Base-by-base conservation (phyloP, 2,888 invertebrate species). In the Hipparchia sbordonii region DNA sequence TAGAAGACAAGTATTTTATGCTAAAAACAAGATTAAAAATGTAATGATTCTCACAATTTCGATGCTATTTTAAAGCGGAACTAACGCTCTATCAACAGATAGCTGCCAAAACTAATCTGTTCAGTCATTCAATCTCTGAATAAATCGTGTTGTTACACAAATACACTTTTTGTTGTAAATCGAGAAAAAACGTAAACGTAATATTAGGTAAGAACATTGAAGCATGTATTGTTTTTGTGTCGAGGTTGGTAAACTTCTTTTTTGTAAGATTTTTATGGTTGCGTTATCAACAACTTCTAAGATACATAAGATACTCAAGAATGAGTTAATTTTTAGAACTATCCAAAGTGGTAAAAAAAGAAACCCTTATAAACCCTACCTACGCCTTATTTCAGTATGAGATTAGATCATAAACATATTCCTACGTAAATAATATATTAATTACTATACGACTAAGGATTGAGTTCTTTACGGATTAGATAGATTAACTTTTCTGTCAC, bases 71-170 rank as follows among this genome's bases (percentile, higher is more conserved):
- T 60, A 68, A 48, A 68, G 68, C 67, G 57, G 12, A 68, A 60
- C 68, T 33, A 68, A 68, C 60, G 12, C 33, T 59, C 59, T 51
- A 60, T 60, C 59, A 68, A 68, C 59, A 59, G 60, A 68, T 46
- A 60, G 60, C 46, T 9, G 57, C 59, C 68, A 48, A 57, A 46
- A 60, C 68, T 60, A 68, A 68, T 68, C 68, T 68, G 48, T 59
- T 60, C 68, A 33, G 59, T 59, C 23, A 68, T 60, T 60, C 23
- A 23, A 51, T 68, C 33, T 48, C 23, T 51, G 51, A 52, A 51
- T 63, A 67, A 67, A 56, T 67, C 57, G 67, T 67, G 67, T 46
- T 57, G 23, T n/a, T 39, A 56, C 12, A 67, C 9, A 65, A 33
- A 52, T 65, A 9, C 6, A 6, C 10, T 51, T 65, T 65, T 65